These are phyloP conservation scores for Oedothorax gibbosus DNA, from an alignment of 1,140 invertebrate genomes.

Conservation along the genomic window DNA sequence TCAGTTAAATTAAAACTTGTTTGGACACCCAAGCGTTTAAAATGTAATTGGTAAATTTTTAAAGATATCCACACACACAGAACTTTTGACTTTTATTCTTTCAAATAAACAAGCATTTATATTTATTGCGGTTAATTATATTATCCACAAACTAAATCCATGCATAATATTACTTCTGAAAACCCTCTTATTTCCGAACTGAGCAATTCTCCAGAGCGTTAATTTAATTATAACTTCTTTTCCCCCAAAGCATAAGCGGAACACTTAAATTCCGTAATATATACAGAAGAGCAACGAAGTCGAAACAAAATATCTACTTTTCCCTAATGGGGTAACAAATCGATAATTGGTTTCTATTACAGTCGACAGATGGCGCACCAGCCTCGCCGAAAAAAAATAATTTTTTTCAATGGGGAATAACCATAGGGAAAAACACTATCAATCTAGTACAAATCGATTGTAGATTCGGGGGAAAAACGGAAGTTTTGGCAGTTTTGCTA, in stretches of 20 bases:
- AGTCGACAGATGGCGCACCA: conserved; percentile 34
- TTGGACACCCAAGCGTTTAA: too few relatives aligned
- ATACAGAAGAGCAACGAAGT: background rate
- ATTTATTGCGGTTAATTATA: too few relatives aligned
- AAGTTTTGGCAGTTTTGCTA: conserved; percentile 57
- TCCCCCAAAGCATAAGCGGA: too few relatives aligned
- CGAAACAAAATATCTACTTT: conserved; percentile 5
- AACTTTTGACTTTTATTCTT: too few relatives aligned
- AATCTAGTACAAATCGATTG: conserved; percentile 55
- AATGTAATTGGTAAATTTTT: too few relatives aligned
- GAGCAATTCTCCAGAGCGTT: too few relatives aligned
- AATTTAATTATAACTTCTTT: too few relatives aligned
- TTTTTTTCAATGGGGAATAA: background rate
- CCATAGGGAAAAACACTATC: conserved; percentile 57
- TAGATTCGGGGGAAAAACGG: conserved; percentile 56
- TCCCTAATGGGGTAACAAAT: conserved; percentile 1
- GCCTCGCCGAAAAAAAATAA: background rate
- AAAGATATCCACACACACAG: too few relatives aligned
- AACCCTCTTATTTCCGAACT: background rate
- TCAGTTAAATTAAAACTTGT: too few relatives aligned
- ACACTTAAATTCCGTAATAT: conserved; percentile 16
- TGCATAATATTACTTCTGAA: background rate
- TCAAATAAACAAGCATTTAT: too few relatives aligned
- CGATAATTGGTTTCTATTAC: background rate
- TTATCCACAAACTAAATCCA: too few relatives aligned